Evolutionary conservation across 2,797 vertebrate genomes (phyloP).

Genomic region (Neopelma chrysocephalum): DNA sequence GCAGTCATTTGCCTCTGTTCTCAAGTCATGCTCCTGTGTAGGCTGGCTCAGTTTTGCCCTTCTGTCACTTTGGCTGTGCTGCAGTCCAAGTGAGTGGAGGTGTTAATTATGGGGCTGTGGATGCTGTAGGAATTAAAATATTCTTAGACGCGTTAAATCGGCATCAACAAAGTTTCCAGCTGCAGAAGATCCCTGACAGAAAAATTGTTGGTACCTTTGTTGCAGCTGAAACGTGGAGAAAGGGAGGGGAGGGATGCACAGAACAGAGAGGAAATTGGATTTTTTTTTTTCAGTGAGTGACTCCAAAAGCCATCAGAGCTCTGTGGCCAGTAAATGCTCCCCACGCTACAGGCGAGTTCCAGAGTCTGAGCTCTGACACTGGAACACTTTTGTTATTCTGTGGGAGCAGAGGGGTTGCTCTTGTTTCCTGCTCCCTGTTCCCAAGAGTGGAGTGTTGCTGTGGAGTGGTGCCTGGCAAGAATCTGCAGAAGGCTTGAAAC

Average conservation of each 20-base stretch:
- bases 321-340: background rate
- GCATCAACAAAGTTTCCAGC: background rate
- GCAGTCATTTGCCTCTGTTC: background rate
- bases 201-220: background rate
- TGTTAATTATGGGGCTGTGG: slow-evolving; percentile 33
- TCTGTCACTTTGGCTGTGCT: background rate
- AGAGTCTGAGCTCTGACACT: background rate
- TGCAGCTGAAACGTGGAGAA: background rate
- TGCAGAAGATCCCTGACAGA: background rate
- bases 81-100: background rate
- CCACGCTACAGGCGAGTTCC: background rate
- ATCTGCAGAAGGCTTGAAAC: background rate
- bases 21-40: background rate
- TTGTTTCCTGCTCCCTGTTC: background rate
- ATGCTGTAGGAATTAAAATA: background rate
- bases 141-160: background rate
- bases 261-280: background rate
- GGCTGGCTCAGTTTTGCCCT: slow-evolving; percentile 25
- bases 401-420: background rate
- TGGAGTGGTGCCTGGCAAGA: background rate
- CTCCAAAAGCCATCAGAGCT: background rate
- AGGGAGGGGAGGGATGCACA: background rate
- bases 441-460: background rate
- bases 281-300: background rate
- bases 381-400: background rate